Evolutionary conservation across 2,113 vertebrate species (phyloP).

Genomic region (Caloenas nicobarica): DNA sequence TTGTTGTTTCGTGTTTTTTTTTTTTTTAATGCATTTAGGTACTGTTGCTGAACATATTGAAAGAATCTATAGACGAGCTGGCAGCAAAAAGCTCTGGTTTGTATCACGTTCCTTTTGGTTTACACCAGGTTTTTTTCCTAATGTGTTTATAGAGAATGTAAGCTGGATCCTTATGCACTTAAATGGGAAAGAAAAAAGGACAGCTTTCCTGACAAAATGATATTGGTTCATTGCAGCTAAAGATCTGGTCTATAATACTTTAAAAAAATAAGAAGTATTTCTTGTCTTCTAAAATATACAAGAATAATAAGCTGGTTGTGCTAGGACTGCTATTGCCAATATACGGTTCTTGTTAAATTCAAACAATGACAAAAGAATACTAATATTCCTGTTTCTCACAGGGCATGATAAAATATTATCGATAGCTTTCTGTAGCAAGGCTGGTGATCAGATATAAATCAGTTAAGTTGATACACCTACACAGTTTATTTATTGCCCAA

Average conservation of each 20-base stretch:
- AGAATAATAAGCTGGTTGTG: not conserved
- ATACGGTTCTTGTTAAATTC: not conserved
- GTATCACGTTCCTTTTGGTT: conserved; percentile 45
- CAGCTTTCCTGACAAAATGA: not conserved
- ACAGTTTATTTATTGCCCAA: not conserved
- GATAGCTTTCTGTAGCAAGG: not conserved
- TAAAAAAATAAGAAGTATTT: not conserved
- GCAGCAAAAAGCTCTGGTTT: conserved; percentile 97
- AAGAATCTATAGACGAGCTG: conserved; percentile 93
- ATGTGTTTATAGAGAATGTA: not conserved
- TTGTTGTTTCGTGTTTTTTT: not conserved
- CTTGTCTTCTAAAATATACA: not conserved
- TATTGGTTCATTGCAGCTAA: not conserved
- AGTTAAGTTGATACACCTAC: not conserved
- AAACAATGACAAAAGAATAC: not conserved
- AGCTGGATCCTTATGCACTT: not conserved
- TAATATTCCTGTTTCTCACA: not conserved
- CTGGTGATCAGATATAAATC: not conserved
- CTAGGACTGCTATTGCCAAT: not conserved
- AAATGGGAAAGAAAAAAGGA: not conserved
- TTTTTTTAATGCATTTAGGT: conserved; percentile 74
- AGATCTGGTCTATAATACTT: not conserved
- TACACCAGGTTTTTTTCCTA: not conserved
- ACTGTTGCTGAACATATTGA: conserved; percentile 89
- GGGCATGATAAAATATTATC: not conserved